Evolutionary conservation across 2,888 invertebrate species (phyloP), one percentile per base, ranked within the genome.

Genomic region (Baronia brevicornis): DNA sequence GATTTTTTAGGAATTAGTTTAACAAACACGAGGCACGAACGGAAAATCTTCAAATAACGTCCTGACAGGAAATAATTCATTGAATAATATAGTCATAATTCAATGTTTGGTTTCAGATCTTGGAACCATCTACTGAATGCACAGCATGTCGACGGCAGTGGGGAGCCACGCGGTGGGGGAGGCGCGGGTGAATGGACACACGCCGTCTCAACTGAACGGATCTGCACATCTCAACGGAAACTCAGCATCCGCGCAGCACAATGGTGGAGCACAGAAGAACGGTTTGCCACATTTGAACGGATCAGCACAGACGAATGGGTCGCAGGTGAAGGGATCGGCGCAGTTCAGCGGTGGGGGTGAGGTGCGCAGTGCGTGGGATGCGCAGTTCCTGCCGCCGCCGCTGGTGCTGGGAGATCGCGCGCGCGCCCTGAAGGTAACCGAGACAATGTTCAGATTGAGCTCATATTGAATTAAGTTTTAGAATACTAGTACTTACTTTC

Each of bases 351-450:
- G 25, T 7, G 20, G 8, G 13, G 42, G 26, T n/a, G 30, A 27
- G 7, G 40, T 34, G 8, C 36, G 43, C n/a, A 22, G 39, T 4
- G 22, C 23, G 12, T 77, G 77, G 73, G 68, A 66, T 30, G 58
- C 66, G 6, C 60, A 60, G 60, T 80, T 84, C 56, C 60, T 78
- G 42, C 80, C 84, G 2, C 60, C 67, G 1, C 54, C 69, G 2
- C 55, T 84, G 20, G 39, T 54, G 19, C 54, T 84, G 0, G 66
- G 73, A 2, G 79, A 84, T 50, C 55, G 48, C 6, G 48, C 51
- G 2, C 54, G 70, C n/a, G 71, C 77, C 2, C 57, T 65, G 23
- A 74, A 79, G 73, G 84, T 84, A 44, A n/a, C n/a, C n/a, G n/a
- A n/a, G n/a, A n/a, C n/a, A n/a, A n/a, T n/a, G n/a, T n/a, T n/a